Evolutionary conservation across 2,797 vertebrate species (phyloP).

Genomic region (Cirrhinus molitorella): DNA sequence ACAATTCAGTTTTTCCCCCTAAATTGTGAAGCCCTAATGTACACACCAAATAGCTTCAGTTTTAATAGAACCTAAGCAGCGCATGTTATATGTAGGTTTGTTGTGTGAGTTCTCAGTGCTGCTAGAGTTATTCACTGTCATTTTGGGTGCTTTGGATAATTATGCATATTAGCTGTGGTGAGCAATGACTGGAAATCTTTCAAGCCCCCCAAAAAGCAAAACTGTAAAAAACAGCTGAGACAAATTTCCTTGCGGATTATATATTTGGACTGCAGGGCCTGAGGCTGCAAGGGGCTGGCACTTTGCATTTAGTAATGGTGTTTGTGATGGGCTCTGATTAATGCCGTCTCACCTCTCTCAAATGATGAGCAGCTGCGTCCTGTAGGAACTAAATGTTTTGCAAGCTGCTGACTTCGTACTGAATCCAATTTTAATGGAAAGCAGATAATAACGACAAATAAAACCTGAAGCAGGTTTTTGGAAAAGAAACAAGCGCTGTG

Average conservation of each 20-base stretch:
- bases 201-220: not conserved
- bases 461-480: conserved; percentile 59
- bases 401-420: conserved; percentile 13
- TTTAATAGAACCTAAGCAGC: conserved; percentile 26
- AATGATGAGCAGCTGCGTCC: conserved; percentile 56
- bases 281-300: conserved; percentile 16
- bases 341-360: conserved; percentile 55
- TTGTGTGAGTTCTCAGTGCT: conserved; percentile 31
- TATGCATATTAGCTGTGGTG: conserved; percentile 47
- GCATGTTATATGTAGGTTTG: conserved; percentile 36
- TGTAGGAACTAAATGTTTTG: conserved; percentile 47
- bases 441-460: conserved; percentile 61
- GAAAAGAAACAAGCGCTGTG: conserved; percentile 50
- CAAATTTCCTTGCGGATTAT: conserved; percentile 46
- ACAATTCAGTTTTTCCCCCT: not conserved
- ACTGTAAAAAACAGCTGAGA: conserved; percentile 37
- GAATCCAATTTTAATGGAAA: conserved; percentile 49
- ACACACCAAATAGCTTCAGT: not conserved
- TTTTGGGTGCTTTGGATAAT: conserved; percentile 45
- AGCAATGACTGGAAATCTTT: conserved; percentile 36
- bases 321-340: conserved; percentile 58
- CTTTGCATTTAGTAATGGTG: conserved; percentile 36
- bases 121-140: conserved; percentile 43
- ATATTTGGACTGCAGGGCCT: conserved; percentile 41
- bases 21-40: not conserved